phyloP scores from a whole-genome alignment of 2,113 vertebrate genomes.

The Oxyura jamaicensis region DNA sequence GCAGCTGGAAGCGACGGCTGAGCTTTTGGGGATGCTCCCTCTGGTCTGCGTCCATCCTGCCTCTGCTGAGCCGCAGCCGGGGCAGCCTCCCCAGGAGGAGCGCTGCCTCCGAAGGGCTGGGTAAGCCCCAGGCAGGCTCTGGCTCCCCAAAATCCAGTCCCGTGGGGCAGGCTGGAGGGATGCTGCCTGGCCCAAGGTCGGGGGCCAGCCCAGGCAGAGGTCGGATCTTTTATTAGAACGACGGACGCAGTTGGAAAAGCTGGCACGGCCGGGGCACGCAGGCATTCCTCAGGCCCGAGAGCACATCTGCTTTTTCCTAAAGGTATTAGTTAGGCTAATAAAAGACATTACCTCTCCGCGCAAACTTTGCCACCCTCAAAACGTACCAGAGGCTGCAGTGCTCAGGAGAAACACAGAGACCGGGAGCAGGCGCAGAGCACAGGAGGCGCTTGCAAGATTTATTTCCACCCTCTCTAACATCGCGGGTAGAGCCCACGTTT shows the following conservation, averaged over 20 bases:
- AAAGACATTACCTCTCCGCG: conserved; percentile 8
- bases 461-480: background rate
- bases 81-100: background rate
- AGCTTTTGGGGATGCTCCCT: background rate
- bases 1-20: background rate
- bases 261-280: background rate
- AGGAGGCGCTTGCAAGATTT: background rate
- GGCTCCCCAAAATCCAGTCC: background rate
- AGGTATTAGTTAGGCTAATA: conserved; percentile 61
- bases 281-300: background rate
- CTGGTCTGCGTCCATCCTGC: background rate
- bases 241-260: background rate
- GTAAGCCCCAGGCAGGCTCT: background rate
- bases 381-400: background rate
- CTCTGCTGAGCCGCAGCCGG: background rate
- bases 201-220: background rate
- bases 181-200: background rate
- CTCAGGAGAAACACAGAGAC: background rate
- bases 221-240: conserved; percentile 59
- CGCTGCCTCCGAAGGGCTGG: background rate
- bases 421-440: background rate
- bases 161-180: background rate
- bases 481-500: accelerated
- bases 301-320: conserved; percentile 46
- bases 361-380: conserved; percentile 50